Conservation (phyloP, 64 coral and sea anemone species). For the Pocillopora damicornis region DNA sequence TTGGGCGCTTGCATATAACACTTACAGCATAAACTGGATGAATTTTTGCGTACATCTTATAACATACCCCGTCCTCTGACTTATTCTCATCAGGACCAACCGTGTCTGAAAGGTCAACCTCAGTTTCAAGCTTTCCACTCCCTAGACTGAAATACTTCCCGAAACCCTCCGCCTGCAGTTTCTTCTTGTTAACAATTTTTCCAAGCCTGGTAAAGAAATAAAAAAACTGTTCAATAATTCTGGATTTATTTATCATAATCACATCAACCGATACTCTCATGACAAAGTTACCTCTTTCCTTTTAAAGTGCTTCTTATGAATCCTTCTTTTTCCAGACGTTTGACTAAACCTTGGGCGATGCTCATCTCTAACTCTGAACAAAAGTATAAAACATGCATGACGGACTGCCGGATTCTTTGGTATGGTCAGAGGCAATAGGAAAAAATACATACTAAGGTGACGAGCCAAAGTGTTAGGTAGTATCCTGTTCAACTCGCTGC, state of each 20-base stretch:
- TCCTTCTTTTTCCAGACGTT: conserved; percentile 94
- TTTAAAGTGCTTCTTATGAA: conserved; percentile 71
- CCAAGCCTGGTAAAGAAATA: conserved; percentile 59
- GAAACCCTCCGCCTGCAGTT: conserved; percentile 56
- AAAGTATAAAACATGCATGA: background rate
- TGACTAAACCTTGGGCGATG: conserved; percentile 83
- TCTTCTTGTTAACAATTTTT: conserved; percentile 84
- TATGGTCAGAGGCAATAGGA: too few species aligned
- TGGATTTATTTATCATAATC: background rate
- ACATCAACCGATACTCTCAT: background rate
- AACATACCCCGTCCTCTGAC: conserved; percentile 1
- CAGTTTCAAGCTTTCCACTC: background rate
- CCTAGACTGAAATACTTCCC: conserved; percentile 50
- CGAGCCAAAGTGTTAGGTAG: conserved; percentile 75
- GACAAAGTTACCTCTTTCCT: conserved; percentile 83
- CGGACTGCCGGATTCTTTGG: too few species aligned
- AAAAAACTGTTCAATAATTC: background rate
- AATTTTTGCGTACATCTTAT: too few species aligned
- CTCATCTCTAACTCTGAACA: conserved; percentile 76
- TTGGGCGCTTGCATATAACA: too few species aligned
- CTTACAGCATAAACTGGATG: too few species aligned
- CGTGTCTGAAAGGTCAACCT: background rate
- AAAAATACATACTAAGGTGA: conserved; percentile 66
- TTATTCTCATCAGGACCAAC: background rate
- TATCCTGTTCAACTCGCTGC: conserved; percentile 81